phyloP scores from a whole-genome alignment of 2,113 vertebrate genomes.

The Acrocephalus arundinaceus region DNA sequence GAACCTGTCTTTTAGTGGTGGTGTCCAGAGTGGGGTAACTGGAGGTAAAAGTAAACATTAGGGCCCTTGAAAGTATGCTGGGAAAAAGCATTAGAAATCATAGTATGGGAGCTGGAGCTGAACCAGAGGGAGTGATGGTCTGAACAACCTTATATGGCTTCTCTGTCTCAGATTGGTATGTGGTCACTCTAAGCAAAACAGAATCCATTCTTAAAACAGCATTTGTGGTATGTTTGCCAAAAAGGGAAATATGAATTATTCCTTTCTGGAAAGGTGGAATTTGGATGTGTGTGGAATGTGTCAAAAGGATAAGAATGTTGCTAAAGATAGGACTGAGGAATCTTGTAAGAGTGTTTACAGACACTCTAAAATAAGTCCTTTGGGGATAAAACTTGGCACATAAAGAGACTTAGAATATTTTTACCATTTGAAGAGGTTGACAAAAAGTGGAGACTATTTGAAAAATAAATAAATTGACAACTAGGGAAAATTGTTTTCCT shows the following conservation, averaged over 20 bases:
- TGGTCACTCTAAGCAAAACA: neutral
- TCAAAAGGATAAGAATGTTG: conserved; percentile 19
- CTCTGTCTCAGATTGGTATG: neutral
- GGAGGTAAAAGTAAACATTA: neutral
- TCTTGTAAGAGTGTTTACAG: neutral
- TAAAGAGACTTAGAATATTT: neutral
- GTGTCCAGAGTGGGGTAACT: neutral
- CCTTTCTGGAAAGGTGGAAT: conserved; percentile 25
- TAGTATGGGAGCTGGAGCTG: neutral
- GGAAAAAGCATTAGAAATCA: neutral
- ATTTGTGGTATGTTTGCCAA: neutral
- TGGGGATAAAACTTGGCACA: neutral
- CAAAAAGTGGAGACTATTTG: neutral
- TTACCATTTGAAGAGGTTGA: neutral
- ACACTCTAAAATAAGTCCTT: neutral
- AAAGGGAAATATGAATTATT: conserved; percentile 22
- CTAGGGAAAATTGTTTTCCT: neutral
- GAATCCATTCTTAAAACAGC: conserved; percentile 41
- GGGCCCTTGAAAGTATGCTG: neutral
- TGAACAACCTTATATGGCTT: conserved; percentile 29
- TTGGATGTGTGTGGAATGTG: conserved; percentile 1
- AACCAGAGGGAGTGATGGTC: neutral
- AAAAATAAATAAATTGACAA: neutral
- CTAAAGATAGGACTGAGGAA: conserved; percentile 21
- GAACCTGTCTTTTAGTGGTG: neutral